Evolutionary conservation across 2,797 vertebrate genomes (phyloP).

Genomic region (Okamejei kenojei): DNA sequence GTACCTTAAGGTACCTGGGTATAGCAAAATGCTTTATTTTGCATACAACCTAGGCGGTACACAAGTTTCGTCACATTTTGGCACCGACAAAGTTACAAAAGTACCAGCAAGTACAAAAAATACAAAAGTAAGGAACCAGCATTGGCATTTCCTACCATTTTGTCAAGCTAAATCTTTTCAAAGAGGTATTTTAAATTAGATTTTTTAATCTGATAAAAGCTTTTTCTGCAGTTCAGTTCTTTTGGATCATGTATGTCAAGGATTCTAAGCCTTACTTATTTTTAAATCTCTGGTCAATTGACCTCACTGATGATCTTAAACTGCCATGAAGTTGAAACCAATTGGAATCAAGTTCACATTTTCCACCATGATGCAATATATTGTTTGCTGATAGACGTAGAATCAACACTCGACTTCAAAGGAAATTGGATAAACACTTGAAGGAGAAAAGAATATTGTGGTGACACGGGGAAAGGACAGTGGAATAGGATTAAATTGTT

Average conservation of each 20-base stretch:
- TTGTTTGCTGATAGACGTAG: background rate
- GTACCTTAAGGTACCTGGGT: too few relatives aligned
- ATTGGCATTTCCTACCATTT: background rate
- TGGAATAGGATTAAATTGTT: too few relatives aligned
- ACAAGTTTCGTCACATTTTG: too few relatives aligned
- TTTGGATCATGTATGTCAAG: background rate
- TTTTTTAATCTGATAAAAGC: background rate
- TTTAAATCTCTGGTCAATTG: background rate
- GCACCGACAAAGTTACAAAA: too few relatives aligned
- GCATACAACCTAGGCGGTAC: too few relatives aligned
- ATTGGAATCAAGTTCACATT: background rate
- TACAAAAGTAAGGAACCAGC: too few relatives aligned
- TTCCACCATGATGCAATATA: background rate
- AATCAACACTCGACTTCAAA: too few relatives aligned
- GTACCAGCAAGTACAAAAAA: too few relatives aligned
- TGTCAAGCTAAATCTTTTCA: background rate
- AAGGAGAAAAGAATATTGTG: too few relatives aligned
- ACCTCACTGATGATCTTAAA: background rate
- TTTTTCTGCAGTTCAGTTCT: background rate
- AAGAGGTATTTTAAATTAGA: background rate
- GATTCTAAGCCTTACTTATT: background rate
- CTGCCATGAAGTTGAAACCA: background rate
- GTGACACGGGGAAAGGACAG: too few relatives aligned
- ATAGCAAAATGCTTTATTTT: too few relatives aligned
- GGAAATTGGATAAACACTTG: too few relatives aligned